Evolutionary conservation across 1,140 invertebrate species (phyloP), one percentile per base, ranked within the genome.

Genomic region (Macrobrachium rosenbergii): DNA sequence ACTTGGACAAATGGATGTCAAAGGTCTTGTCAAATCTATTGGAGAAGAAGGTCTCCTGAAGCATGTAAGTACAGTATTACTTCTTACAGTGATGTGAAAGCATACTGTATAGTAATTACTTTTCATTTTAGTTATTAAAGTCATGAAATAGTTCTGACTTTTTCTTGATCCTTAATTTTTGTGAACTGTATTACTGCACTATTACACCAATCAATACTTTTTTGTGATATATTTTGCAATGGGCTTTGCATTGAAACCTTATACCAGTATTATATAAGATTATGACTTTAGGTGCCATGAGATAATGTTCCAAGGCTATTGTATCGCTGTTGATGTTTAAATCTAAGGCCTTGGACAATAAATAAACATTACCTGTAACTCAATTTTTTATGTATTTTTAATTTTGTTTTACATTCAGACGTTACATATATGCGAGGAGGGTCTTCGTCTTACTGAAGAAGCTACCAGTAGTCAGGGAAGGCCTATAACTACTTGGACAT

Each of bases 1-100:
- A 88, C 92, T 98, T 67, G 97, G 97, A 2, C 96, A 98, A 92
- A 97, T 98, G 96, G 97, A 99, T 93, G 97, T 99, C 8, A 99
- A 99, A 93, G 97, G 97, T 7, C 92, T 98, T 88, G 94, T 99
- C 67, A 97, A 98, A 92, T 96, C 97, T 19, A 95, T 98, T 89
- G 98, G 98, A 23, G 97, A 98, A 93, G 97, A 99, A 91, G 97
- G 97, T 82, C 93, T 99, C 64, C 93, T 98, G 58, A 96, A 97
- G 93, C 93, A 98, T 93, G 97, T 96, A 92, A 92, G 94, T 93
- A n/a, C 75, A 92, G 94, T 93, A n/a, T 77, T 78, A 37, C 28
- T 37, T 37, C 28, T 37, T 37, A 37, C 28, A 37, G 28, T 37
- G 28, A 37, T 3, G 3, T 37, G 28, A 37, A 37, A 37, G 28